Base-by-base conservation (phyloP, 2,113 vertebrate genomes). In the Gadus chalcogrammus region DNA sequence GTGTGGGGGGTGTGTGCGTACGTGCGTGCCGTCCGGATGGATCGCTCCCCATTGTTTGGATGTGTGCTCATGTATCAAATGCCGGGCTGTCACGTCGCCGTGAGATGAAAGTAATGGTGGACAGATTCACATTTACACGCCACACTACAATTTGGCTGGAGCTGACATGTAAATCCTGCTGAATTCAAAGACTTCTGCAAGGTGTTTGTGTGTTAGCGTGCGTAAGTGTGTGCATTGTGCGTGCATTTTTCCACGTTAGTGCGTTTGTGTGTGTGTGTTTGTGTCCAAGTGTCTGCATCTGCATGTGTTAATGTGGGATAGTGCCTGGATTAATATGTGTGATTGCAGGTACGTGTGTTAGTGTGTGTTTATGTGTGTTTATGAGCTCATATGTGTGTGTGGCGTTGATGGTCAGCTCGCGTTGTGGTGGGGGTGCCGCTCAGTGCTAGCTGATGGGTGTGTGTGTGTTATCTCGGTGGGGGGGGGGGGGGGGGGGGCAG, bases 101-200 rank as follows among this genome's bases (percentile, higher is more conserved):
- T 35, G 60, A 31, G 77, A 78, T 80, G 84, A 86, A 84, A 73
- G 73, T 68, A 74, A 84, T 68, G 72, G 72, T 5, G 78, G 79
- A 42, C 77, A 85, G 84, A 89, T 90, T 84, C 79, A 72, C 76
- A 69, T 73, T 79, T 63, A 73, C 70, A 67, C 16, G 18, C n/a
- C 31, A 48, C 69, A 16, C 81, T 48, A 67, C 65, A 76, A 78
- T 71, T 64, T 52, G 68, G 58, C 64, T n/a, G 2, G 53, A 68
- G 80, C 73, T 56, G 35, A 82, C 69, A n/a, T 5, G 61, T 79
- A 78, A 81, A 81, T 78, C 70, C 52, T 8, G 68, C 69, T 67
- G 76, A 77, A 76, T 80, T 82, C 63, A 62, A 56, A 73, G 79
- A 86, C 85, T 80, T 74, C 76, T 63, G 70, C 64, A 62, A 56